Base-by-base conservation (phyloP, 2,797 vertebrate species). In the Aulostomus chinensis region DNA sequence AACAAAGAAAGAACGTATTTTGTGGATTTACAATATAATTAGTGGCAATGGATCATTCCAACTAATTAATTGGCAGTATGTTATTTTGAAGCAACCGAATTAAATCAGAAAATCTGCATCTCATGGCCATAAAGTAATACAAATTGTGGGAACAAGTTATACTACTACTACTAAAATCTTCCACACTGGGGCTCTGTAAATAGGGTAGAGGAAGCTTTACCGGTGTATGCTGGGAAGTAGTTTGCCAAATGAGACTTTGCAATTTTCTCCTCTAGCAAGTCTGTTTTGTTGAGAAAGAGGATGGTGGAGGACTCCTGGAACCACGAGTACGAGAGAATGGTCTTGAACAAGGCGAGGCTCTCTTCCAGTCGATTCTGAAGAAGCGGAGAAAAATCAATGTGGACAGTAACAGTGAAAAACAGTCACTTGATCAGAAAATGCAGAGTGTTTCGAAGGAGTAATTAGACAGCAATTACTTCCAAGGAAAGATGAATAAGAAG, bases 211-310 rank as follows among this genome's bases (percentile, higher is more conserved):
- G n/a, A 8, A 13, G 13, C 15, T 84, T 90, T 84, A 95, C 93
- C 94, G 8, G 37, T 83, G 35, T 86, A 95, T 7, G 78, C 64
- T 17, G 93, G 92, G 55, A 94, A 98, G 77, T 96, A 96, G 47
- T 86, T 91, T 9, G 65, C 85, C 65, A 97, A 62, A 68, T 95
- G 86, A 9, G 94, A 96, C 9, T 87, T 66, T 55, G 57, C 50
- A 43, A 95, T 94, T 79, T 97, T 97, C 78, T 97, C 94, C 50
- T 91, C 72, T 25, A 95, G 80, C 67, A 96, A 76, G 82, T 96
- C 94, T 16, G 86, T 95, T 85, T 95, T 95, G 81, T 96, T 98
- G 58, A 97, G 87, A 77, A 97, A 96, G 45, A 96, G 86, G 76
- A 95, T 96, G 51, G 92, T 88, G 26, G 95, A 95, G 9, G 91